Percentiles rank a stretch among this genome's conserved stretches.
These are phyloP conservation scores for Steinernema khuongi DNA, from an alignment of 1,140 invertebrate species.

Conservation along the genomic window DNA sequence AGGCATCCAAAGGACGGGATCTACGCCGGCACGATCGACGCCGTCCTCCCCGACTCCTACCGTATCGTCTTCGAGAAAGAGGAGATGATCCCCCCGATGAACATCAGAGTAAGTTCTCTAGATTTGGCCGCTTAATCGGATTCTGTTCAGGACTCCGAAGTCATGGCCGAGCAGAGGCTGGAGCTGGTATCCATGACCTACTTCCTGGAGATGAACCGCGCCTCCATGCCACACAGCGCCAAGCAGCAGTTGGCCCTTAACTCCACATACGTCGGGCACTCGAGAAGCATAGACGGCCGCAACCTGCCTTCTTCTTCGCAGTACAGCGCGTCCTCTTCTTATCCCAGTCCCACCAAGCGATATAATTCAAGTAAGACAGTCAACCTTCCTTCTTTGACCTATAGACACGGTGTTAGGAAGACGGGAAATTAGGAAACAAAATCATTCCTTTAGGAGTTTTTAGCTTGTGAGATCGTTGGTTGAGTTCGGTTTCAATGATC, in stretches of 20 bases:
- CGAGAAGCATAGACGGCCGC: not conserved
- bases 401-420: too few species aligned
- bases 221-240: not conserved
- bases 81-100: slow-evolving; percentile 32
- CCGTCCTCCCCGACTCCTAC: slow-evolving; percentile 89
- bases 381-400: too few species aligned
- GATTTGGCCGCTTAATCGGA: not conserved
- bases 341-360: not conserved
- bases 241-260: not conserved
- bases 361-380: slow-evolving; percentile 7
- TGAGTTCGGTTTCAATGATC: too few species aligned
- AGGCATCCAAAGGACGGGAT: slow-evolving; percentile 89
- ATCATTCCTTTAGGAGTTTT: too few species aligned
- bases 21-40: slow-evolving; percentile 90
- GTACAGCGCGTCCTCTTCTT: not conserved
- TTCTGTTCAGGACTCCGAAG: slow-evolving; percentile 25
- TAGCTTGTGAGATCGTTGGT: too few species aligned
- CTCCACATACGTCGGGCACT: not conserved
- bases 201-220: slow-evolving; percentile 21
- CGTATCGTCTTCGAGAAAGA: slow-evolving; percentile 87
- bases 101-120: slow-evolving; percentile 18
- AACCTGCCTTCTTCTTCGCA: not conserved
- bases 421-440: too few species aligned
- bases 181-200: slow-evolving; percentile 31
- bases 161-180: slow-evolving; percentile 29